phyloP scores from a whole-genome alignment of 2,888 invertebrate species.

The Rhogogaster chlorosoma region DNA sequence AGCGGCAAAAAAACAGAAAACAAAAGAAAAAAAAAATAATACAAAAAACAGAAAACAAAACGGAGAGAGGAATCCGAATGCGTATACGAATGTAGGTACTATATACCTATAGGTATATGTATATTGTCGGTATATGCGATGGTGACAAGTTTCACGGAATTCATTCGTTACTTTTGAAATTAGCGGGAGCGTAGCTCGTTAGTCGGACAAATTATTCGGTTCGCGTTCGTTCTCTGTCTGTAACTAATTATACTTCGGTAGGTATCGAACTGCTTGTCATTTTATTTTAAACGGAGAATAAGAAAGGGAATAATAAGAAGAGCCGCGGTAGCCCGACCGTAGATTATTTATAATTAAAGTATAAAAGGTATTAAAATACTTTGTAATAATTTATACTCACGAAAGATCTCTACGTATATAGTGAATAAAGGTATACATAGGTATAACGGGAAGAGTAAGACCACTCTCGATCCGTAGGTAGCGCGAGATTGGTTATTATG shows the following conservation, averaged over 20 bases:
- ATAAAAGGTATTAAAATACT: slow-evolving; percentile 18
- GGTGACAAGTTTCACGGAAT: slow-evolving; percentile 47
- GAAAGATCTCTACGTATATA: background rate
- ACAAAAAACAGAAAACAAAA: background rate
- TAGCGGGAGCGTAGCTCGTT: slow-evolving; percentile 43
- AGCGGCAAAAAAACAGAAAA: background rate
- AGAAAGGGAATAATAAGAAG: background rate
- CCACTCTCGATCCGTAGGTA: background rate
- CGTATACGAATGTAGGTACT: background rate
- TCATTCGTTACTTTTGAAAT: slow-evolving; percentile 48
- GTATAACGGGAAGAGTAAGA: background rate
- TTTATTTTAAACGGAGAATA: background rate
- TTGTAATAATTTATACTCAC: background rate
- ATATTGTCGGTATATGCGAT: background rate
- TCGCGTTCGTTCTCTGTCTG: slow-evolving; percentile 12
- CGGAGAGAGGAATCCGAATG: background rate
- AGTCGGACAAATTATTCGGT: slow-evolving; percentile 47
- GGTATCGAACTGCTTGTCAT: slow-evolving; percentile 27
- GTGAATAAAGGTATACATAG: background rate
- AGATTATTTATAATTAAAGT: slow-evolving; percentile 31
- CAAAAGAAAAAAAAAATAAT: background rate
- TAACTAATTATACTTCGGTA: slow-evolving; percentile 1
- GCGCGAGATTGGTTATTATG: slow-evolving; percentile 3
- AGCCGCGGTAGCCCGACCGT: background rate
- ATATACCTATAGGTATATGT: background rate